Percentiles rank a stretch among this genome's conserved stretches.
phyloP scores from a whole-genome alignment of 1,140 invertebrate species.

The Dendroctonus valens region DNA sequence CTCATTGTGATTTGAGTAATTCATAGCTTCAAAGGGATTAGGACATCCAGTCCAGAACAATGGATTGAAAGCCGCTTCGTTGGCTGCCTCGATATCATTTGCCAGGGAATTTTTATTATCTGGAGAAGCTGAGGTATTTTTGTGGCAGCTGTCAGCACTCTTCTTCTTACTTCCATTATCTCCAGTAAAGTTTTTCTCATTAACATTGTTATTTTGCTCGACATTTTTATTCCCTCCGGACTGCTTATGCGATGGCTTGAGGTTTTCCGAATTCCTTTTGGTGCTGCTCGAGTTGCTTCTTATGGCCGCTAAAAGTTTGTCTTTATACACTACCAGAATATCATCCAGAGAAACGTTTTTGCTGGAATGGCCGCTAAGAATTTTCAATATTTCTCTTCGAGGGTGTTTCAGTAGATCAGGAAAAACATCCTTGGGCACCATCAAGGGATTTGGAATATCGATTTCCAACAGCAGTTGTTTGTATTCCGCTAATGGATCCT shows the following conservation, averaged over 20 bases:
- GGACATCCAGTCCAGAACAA: conserved; percentile 70
- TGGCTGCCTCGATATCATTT: conserved; percentile 64
- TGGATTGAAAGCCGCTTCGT: conserved; percentile 64
- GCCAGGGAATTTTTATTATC: conserved; percentile 48
- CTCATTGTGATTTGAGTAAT: conserved; percentile 48
- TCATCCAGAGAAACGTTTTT: conserved; percentile 50
- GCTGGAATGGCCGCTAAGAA: conserved; percentile 55
- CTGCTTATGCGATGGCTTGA: neutral
- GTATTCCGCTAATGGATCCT: conserved; percentile 68
- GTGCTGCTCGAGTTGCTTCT: conserved; percentile 64
- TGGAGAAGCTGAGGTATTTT: conserved; percentile 32
- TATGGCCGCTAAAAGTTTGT: conserved; percentile 64
- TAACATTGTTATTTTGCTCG: conserved; percentile 32
- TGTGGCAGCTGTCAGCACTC: neutral
- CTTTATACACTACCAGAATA: conserved; percentile 63
- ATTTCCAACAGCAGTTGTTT: conserved; percentile 68
- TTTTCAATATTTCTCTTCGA: conserved; percentile 70
- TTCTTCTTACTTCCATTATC: conserved; percentile 8
- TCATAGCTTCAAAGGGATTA: conserved; percentile 58
- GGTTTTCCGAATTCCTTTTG: conserved; percentile 1
- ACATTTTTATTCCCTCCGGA: conserved; percentile 11
- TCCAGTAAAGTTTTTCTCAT: conserved; percentile 13
- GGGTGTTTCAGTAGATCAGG: conserved; percentile 69
- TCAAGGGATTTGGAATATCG: conserved; percentile 74
- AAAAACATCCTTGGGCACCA: conserved; percentile 73